phyloP scores from a whole-genome alignment of 2,113 vertebrate species.

The Gopherus flavomarginatus region DNA sequence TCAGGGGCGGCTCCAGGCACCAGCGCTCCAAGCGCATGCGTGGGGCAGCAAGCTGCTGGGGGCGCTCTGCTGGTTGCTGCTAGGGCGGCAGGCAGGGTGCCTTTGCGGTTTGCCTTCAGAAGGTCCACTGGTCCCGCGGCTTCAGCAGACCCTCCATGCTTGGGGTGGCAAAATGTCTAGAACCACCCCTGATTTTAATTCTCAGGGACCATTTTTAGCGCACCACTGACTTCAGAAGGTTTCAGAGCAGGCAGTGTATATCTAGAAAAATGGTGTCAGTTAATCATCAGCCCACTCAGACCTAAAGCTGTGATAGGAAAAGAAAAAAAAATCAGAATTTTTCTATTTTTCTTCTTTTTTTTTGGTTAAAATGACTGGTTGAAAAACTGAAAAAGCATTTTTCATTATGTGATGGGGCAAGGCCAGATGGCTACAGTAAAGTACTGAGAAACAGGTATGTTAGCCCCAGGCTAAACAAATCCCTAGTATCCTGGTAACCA shows the following conservation, averaged over 20 bases:
- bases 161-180: too few species aligned
- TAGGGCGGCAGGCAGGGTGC: too few species aligned
- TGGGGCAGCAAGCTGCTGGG: too few species aligned
- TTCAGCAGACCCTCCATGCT: too few species aligned
- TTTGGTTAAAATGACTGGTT: background rate
- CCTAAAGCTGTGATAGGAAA: background rate
- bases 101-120: too few species aligned
- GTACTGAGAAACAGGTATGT: too few species aligned
- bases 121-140: too few species aligned
- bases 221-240: slow-evolving; percentile 24
- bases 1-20: background rate
- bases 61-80: too few species aligned
- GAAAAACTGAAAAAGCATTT: background rate
- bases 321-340: background rate
- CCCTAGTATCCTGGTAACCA: too few species aligned
- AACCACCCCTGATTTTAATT: background rate
- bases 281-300: background rate
- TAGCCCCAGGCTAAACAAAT: too few species aligned
- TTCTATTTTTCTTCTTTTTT: background rate
- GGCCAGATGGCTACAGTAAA: too few species aligned
- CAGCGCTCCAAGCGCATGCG: too few species aligned
- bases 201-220: slow-evolving; percentile 16
- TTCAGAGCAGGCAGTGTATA: background rate
- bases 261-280: background rate
- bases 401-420: background rate